Evolutionary conservation across 2,113 vertebrate species (phyloP).

Genomic region (Vanacampus margaritifer): DNA sequence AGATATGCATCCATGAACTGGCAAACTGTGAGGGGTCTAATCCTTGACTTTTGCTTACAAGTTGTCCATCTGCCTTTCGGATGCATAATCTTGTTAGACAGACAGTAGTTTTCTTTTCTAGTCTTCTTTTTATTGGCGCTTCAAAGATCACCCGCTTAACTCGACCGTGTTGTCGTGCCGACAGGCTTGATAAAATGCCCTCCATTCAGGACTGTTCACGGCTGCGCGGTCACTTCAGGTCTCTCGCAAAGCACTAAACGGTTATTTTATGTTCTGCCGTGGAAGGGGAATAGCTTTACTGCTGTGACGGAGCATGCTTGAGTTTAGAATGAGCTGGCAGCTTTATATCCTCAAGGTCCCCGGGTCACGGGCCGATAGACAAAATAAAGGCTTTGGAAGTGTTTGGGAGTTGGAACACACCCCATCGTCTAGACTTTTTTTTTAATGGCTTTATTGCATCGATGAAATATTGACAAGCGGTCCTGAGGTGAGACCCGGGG

Average conservation of each 20-base stretch:
- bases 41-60: no score
- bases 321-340: conserved; percentile 38
- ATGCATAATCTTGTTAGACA: background rate
- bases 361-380: conserved; percentile 59
- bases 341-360: conserved; percentile 55
- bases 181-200: conserved; percentile 29
- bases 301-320: conserved; percentile 23
- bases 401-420: conserved; percentile 57
- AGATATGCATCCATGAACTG: conserved; percentile 39
- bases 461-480: conserved; percentile 69
- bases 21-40: background rate
- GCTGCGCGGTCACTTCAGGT: background rate
- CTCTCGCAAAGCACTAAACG: conserved; percentile 23
- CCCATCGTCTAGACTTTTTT: conserved; percentile 69
- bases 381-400: conserved; percentile 62
- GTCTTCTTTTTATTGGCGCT: background rate
- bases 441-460: conserved; percentile 69
- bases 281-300: conserved; percentile 29
- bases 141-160: conserved; percentile 18
- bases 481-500: conserved; percentile 53
- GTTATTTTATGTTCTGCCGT: conserved; percentile 16
- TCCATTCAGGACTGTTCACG: conserved; percentile 10
- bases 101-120: background rate
- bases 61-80: background rate
- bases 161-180: conserved; percentile 7